A percentile compares a stretch with the other conserved stretches of the same genome.
Evolutionary conservation across 2,888 invertebrate species (phyloP).

Genomic region (Phyto melanocephala): DNA sequence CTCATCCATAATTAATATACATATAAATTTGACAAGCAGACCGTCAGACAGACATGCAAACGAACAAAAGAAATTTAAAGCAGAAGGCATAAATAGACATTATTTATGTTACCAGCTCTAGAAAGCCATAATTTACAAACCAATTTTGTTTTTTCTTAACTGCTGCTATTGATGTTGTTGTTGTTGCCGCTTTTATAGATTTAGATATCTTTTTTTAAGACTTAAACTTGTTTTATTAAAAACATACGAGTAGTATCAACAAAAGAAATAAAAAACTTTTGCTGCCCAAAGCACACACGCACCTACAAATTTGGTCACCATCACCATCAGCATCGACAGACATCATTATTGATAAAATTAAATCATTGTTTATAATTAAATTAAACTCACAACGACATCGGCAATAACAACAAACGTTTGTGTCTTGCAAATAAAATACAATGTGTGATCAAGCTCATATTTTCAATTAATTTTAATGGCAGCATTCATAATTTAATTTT

Average conservation of each 20-base stretch:
- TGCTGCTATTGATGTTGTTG: constrained; percentile 8
- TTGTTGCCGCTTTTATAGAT: not conserved
- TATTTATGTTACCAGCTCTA: constrained; percentile 58
- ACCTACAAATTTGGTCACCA: constrained; percentile 48
- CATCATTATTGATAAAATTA: constrained; percentile 54
- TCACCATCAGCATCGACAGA: not conserved
- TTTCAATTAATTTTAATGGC: constrained; percentile 63
- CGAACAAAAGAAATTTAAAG: constrained; percentile 15
- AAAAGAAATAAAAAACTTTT: too few species aligned
- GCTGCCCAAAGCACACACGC: constrained; percentile 39
- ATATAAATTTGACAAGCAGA: constrained; percentile 29
- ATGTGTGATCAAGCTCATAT: constrained; percentile 56
- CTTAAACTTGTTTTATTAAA: constrained; percentile 36
- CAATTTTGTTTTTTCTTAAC: constrained; percentile 35
- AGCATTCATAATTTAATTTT: constrained; percentile 43
- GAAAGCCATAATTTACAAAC: constrained; percentile 55
- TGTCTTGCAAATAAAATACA: constrained; percentile 49
- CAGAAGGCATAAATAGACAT: constrained; percentile 54
- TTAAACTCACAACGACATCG: constrained; percentile 8
- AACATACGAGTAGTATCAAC: not conserved
- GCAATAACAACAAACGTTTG: constrained; percentile 3
- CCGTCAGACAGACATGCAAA: not conserved
- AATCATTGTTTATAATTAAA: constrained; percentile 63
- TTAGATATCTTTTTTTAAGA: not conserved
- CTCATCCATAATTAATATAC: constrained; percentile 14